Evolutionary conservation across 2,113 vertebrate species (phyloP), one percentile per base, ranked within the genome.

Genomic region (Perca flavescens): DNA sequence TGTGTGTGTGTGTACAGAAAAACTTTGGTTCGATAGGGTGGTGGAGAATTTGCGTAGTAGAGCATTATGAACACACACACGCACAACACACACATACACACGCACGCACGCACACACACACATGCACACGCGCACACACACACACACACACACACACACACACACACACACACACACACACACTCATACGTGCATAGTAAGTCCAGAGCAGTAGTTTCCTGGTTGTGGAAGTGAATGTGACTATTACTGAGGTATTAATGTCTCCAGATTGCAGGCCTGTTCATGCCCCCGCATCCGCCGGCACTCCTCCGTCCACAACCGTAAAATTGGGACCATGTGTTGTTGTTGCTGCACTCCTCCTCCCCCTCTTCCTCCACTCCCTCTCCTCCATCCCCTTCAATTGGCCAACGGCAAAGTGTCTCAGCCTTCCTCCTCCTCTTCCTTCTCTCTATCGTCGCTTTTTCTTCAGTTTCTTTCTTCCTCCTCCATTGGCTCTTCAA

Each of bases 271-370:
- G 91, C 74, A 88, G 72, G 85, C 71, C 87, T 93, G 78, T 88
- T 90, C 87, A 88, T 87, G 87, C 82, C 88, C 79, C 80, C 36
- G 80, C 89, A 92, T 93, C 92, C 87, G 91, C 88, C 79, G 72
- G 71, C 84, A 79, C 86, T 91, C 85, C 86, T 91, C 85, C 71
- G 4, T 91, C 88, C 89, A 92, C 92, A 91, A 83, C 93, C 84
- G 70, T 94, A 83, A 95, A 95, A 95, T 95, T 95, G 91, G 92
- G 92, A 94, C 92, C 94, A 95, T 95, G 93, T 95, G 94, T 94
- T 89, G 67, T 17, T 72, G 56, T 68, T 62, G 54, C 75, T 63
- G 70, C 62, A 31, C 40, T 71, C 31, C 61, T 77, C 31, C 56
- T 77, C 68, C n/a, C 52, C 28, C 43, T 43, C 62, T 6, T 75